Evolutionary conservation across 2,797 vertebrate genomes (phyloP), one percentile per base, ranked within the genome.

Genomic region (Neosalanx taihuensis): DNA sequence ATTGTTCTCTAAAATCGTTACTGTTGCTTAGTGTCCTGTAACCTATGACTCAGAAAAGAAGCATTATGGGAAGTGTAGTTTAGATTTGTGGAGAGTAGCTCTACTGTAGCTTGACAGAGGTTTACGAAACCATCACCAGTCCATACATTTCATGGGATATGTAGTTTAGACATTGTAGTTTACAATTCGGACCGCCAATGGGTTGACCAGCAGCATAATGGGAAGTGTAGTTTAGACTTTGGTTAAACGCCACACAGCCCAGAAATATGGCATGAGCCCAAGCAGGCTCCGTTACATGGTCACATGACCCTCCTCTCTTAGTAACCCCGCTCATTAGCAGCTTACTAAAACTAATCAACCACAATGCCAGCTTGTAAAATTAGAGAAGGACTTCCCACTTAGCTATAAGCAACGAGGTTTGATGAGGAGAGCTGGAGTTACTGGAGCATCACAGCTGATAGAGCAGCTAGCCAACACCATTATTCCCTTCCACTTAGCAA

Each of bases 391-490:
- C 80, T 87, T 88, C 81, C 79, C 23, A 58, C 13, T 61, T 18
- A 80, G 76, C 72, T 76, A 81, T 88, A 81, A 83, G 81, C 81
- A 86, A 84, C 67, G 63, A 72, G 72, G 77, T 84, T 88, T 88
- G 77, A 85, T 89, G 85, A 88, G 51, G 17, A 6, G 4, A 66
- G 66, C 30, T 58, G 30, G 53, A 33, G 67, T 57, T 37, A 68
- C 30, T 9, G 51, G 18, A 18, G 49, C 65, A 70, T 79, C 75
- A 75, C 41, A 53, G 61, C 46, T 65, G 30, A 74, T 72, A 59
- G 7, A 15, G 51, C 57, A 67, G 60, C 69, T 35, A 70, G 46
- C 63, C 26, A 68, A 33, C 23, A 13, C 65, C 33, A 59, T 30
- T 35, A 9, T 9, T 59, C 58, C 66, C 37, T 41, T 71, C 87